Evolutionary conservation across 1,140 invertebrate genomes (phyloP).

Genomic region (Aethina tumida): DNA sequence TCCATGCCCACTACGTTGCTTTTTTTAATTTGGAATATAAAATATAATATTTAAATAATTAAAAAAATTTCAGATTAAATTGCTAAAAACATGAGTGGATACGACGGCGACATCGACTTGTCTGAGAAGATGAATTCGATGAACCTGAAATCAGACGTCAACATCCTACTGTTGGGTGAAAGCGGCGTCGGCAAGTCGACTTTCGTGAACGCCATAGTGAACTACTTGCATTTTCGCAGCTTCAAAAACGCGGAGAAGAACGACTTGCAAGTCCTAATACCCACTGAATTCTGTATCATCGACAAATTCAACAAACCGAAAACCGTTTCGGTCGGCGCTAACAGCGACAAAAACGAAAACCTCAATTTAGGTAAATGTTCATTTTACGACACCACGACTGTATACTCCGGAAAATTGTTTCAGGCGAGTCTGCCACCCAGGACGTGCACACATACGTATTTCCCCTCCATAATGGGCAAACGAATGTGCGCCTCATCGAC

Average conservation of each 20-base stretch:
- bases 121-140: too few species aligned
- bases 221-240: conserved; percentile 21
- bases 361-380: conserved; percentile 9
- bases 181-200: conserved; percentile 32
- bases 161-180: conserved; percentile 27
- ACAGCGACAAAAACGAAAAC: conserved; percentile 26
- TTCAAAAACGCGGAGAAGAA: conserved; percentile 18
- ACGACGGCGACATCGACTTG: too few species aligned
- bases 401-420: too few species aligned
- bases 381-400: too few species aligned
- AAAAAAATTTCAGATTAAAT: too few species aligned
- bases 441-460: conserved; percentile 25
- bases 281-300: conserved; percentile 19
- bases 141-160: too few species aligned
- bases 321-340: conserved; percentile 11
- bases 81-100: too few species aligned
- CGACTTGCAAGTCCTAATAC: conserved; percentile 20
- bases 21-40: too few species aligned
- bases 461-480: conserved; percentile 11
- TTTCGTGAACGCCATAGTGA: conserved; percentile 28
- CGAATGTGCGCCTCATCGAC: conserved; percentile 26
- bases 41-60: too few species aligned
- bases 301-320: conserved; percentile 15
- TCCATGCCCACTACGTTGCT: too few species aligned
- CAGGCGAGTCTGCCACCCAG: conserved; percentile 27